These are phyloP conservation scores for Ochlodes sylvanus DNA, from an alignment of 2,888 invertebrate species.

Conservation along the genomic window DNA sequence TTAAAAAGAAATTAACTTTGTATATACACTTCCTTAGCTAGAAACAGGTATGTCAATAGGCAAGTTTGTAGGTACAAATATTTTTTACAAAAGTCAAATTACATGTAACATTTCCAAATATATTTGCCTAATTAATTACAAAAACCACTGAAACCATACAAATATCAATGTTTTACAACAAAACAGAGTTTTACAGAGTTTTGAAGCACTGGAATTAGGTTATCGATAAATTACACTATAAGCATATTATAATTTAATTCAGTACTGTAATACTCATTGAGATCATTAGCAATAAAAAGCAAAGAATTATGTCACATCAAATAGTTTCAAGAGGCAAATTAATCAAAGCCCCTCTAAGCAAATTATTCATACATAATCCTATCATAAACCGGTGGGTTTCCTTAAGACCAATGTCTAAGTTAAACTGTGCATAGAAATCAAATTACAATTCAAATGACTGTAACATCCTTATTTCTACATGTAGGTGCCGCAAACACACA, in stretches of 20 bases:
- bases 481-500: constrained; percentile 9
- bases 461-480: constrained; percentile 1
- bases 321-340: neutral
- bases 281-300: constrained; percentile 32
- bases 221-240: constrained; percentile 21
- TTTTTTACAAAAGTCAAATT: neutral
- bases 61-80: neutral
- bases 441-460: neutral
- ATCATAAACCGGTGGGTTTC: constrained; percentile 42
- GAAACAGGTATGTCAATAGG: neutral
- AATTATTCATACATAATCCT: neutral
- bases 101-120: neutral
- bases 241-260: constrained; percentile 24
- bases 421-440: constrained; percentile 19
- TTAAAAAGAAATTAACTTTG: no score
- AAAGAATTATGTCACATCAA: constrained; percentile 4
- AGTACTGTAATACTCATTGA: constrained; percentile 36
- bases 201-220: constrained; percentile 19
- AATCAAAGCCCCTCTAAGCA: neutral
- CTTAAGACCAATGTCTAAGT: constrained; percentile 30
- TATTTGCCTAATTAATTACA: neutral
- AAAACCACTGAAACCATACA: neutral
- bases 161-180: neutral
- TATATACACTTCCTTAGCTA: no score
- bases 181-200: no score